Conservation (phyloP, 2,888 invertebrate genomes). For the Lumbricus terrestris region DNA sequence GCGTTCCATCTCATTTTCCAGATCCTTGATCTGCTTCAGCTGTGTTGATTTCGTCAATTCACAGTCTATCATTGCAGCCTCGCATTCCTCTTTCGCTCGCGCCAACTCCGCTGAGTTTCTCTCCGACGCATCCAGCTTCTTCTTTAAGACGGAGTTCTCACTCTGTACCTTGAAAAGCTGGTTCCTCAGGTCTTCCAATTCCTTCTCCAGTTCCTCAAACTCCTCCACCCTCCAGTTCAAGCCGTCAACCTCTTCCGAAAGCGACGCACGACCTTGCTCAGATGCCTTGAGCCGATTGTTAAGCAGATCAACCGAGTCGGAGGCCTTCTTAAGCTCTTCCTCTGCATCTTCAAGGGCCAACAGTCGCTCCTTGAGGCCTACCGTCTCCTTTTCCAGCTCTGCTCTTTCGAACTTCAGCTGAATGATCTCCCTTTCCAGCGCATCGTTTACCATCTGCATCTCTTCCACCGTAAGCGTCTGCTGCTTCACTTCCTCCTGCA, state of each 20-base stretch:
- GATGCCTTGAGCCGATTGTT: background rate
- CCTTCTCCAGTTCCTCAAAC: conserved; percentile 45
- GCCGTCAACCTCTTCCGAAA: conserved; percentile 40
- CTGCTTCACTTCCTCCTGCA: background rate
- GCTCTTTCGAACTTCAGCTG: conserved; percentile 49
- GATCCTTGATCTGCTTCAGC: background rate
- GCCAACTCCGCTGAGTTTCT: background rate
- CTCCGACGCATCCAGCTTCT: conserved; percentile 12
- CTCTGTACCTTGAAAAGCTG: conserved; percentile 35
- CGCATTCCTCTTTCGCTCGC: background rate
- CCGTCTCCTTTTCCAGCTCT: conserved; percentile 48
- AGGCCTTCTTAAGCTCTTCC: conserved; percentile 33
- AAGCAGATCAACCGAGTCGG: background rate
- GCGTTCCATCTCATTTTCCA: background rate
- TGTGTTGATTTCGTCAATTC: background rate
- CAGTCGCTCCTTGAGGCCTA: conserved; percentile 49
- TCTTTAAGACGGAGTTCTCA: conserved; percentile 36
- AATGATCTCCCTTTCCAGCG: conserved; percentile 47
- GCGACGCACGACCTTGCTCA: conserved; percentile 35
- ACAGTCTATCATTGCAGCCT: background rate
- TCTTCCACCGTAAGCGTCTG: conserved; percentile 29
- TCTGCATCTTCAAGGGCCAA: conserved; percentile 37
- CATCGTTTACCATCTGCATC: conserved; percentile 45
- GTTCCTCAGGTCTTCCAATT: conserved; percentile 33
- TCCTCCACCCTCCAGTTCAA: conserved; percentile 43